phyloP scores from a whole-genome alignment of 2,797 vertebrate genomes.

The Muscicapa comitata region DNA sequence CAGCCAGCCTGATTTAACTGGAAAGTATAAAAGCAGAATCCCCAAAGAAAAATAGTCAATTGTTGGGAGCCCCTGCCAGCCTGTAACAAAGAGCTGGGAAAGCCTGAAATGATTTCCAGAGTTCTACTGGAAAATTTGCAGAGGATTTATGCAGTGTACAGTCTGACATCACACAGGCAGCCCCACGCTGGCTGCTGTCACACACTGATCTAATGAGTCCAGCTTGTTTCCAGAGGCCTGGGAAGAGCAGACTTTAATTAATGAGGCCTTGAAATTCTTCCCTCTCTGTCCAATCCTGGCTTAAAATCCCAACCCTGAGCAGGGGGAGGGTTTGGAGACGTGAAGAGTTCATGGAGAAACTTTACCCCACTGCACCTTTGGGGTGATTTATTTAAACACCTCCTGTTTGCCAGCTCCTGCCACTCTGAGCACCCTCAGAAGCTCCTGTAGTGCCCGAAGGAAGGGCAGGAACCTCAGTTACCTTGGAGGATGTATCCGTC shows the following conservation, averaged over 20 bases:
- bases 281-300: neutral
- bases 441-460: neutral
- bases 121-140: neutral
- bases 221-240: neutral
- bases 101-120: neutral
- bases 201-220: neutral
- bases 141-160: neutral
- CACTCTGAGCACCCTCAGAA: fast-evolving
- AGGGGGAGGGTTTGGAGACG: neutral
- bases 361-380: fast-evolving
- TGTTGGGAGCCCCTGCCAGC: neutral
- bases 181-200: neutral
- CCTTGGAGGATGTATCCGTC: conserved; percentile 91
- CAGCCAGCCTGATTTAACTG: neutral
- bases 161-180: neutral
- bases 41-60: neutral
- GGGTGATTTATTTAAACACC: neutral
- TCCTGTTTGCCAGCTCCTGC: fast-evolving
- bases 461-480: neutral
- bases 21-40: neutral
- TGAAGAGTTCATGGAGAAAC: neutral
- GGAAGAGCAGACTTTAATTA: conserved; percentile 14
- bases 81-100: conserved; percentile 4
- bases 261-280: neutral
- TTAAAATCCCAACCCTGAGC: neutral